phyloP scores from a whole-genome alignment of 2,797 vertebrate genomes.

The Thunnus albacares region DNA sequence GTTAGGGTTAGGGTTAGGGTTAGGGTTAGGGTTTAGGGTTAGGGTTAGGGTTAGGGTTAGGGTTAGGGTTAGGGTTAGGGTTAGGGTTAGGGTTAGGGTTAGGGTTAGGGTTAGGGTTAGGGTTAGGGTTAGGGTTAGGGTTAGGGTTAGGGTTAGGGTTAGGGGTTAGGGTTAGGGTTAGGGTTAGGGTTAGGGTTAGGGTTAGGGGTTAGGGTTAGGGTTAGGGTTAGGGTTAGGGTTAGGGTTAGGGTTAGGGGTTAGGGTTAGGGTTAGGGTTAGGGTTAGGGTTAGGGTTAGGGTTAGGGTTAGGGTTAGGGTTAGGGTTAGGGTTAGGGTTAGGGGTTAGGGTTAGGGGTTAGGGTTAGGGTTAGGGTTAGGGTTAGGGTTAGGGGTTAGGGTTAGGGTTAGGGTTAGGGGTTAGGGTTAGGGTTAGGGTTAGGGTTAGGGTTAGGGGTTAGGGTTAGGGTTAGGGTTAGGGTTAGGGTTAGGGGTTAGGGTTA shows the following conservation, averaged over 20 bases:
- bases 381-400: neutral
- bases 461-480: conserved; percentile 17
- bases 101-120: too few relatives aligned
- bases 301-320: neutral
- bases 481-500: conserved; percentile 17
- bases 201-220: too few relatives aligned
- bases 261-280: neutral
- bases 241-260: conserved; percentile 3
- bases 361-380: conserved; percentile 4
- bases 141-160: too few relatives aligned
- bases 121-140: too few relatives aligned
- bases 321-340: neutral
- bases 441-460: conserved; percentile 19
- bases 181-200: too few relatives aligned
- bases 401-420: conserved; percentile 12
- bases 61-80: too few relatives aligned
- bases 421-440: conserved; percentile 19
- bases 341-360: neutral
- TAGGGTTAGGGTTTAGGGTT: too few relatives aligned
- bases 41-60: too few relatives aligned
- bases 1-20: too few relatives aligned
- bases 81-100: too few relatives aligned
- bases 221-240: conserved; percentile 2
- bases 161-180: too few relatives aligned
- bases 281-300: neutral